Conservation (phyloP, 2,113 vertebrate genomes). For the Genyomyrus donnyi region DNA sequence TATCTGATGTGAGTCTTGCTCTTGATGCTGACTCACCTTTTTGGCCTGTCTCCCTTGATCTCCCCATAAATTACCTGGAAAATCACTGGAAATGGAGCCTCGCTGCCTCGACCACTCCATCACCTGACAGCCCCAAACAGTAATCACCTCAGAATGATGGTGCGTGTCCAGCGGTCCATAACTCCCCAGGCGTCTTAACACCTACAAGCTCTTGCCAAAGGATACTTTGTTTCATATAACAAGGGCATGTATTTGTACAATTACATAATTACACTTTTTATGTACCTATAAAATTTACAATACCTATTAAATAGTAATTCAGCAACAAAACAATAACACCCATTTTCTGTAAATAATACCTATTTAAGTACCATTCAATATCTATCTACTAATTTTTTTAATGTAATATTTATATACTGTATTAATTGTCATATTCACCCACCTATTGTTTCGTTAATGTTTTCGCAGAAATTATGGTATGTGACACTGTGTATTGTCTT, state of each 20-base stretch:
- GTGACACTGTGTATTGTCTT: neutral
- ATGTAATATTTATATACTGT: neutral
- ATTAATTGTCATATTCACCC: neutral
- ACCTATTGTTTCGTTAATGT: neutral
- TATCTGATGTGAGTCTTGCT: neutral
- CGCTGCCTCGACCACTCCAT: neutral
- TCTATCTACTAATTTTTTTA: neutral
- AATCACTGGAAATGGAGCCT: neutral
- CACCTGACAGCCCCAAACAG: neutral
- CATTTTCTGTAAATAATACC: neutral
- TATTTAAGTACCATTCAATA: neutral
- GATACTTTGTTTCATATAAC: neutral
- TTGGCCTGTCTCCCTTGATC: neutral
- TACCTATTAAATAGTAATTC: neutral
- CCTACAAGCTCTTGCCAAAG: neutral
- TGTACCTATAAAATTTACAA: neutral
- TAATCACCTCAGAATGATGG: neutral
- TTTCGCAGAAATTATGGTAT: neutral
- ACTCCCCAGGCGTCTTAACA: neutral
- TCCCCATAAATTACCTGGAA: neutral
- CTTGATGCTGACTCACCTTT: neutral
- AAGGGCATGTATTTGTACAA: neutral
- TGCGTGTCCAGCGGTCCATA: neutral
- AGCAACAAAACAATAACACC: neutral
- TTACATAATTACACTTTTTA: neutral